Conservation (phyloP, 2,888 invertebrate genomes). For the Meiosimyza platycephala region DNA sequence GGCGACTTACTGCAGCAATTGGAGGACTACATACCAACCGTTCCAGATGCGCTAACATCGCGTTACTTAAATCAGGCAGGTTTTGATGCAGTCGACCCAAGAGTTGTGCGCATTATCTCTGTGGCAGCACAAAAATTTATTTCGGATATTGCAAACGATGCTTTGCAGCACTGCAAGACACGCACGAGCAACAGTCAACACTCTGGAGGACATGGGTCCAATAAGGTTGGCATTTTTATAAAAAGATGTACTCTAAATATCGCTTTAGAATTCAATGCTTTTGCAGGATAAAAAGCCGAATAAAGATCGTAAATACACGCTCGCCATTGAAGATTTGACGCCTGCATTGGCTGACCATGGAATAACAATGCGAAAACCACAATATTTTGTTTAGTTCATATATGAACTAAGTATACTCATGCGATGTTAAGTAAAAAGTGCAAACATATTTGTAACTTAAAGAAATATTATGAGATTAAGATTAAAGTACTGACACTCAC, state of each 20-base stretch:
- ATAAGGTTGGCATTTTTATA: conserved; percentile 66
- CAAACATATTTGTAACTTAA: too few species aligned
- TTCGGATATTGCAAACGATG: conserved; percentile 97
- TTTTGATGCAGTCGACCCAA: conserved; percentile 92
- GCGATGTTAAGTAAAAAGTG: background rate
- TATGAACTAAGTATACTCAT: too few species aligned
- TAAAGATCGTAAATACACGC: conserved; percentile 83
- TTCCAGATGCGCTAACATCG: conserved; percentile 84
- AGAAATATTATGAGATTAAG: too few species aligned
- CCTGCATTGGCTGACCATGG: conserved; percentile 97
- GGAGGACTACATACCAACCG: conserved; percentile 93
- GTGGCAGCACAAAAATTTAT: conserved; percentile 97
- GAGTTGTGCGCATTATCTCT: conserved; percentile 89
- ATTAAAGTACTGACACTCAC: too few species aligned
- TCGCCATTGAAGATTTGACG: conserved; percentile 95
- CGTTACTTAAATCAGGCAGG: conserved; percentile 90
- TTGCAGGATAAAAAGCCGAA: conserved; percentile 69
- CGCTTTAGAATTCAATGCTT: conserved; percentile 4
- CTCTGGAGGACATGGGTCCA: conserved; percentile 70
- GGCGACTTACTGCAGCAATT: conserved; percentile 91
- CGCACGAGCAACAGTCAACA: conserved; percentile 79
- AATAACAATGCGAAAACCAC: conserved; percentile 92
- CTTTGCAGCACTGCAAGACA: conserved; percentile 96
- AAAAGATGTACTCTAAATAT: conserved; percentile 30
- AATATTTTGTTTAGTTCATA: conserved; percentile 83